phyloP scores from a whole-genome alignment of 2,797 vertebrate genomes.

The Gymnocypris eckloni region DNA sequence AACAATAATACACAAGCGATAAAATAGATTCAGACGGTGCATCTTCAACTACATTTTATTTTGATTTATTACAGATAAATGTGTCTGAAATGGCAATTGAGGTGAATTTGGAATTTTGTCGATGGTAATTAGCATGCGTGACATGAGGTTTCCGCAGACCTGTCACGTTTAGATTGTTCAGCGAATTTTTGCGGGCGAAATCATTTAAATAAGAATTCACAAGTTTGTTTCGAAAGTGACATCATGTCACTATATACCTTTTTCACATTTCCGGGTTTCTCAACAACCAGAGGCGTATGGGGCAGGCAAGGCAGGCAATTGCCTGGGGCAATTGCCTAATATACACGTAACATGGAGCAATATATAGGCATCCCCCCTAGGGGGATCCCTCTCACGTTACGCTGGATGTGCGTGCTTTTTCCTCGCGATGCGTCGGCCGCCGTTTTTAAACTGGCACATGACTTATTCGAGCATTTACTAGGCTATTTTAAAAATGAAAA shows the following conservation, averaged over 20 bases:
- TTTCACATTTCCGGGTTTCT: neutral
- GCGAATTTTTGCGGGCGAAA: neutral
- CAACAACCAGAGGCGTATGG: too few species aligned
- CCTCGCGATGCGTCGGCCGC: too few species aligned
- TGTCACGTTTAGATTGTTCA: neutral
- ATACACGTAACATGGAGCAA: too few species aligned
- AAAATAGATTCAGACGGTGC: neutral
- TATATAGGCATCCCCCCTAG: too few species aligned
- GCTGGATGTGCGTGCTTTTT: too few species aligned
- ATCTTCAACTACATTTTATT: neutral
- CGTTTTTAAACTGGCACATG: too few species aligned
- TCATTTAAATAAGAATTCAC: neutral
- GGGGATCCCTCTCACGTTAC: too few species aligned
- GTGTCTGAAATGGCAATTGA: neutral
- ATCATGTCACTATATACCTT: neutral
- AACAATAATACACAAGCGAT: constrained; percentile 12
- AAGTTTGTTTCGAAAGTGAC: neutral
- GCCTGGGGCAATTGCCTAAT: too few species aligned
- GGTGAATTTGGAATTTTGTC: constrained; percentile 1
- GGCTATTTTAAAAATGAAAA: too few species aligned
- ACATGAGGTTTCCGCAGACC: neutral
- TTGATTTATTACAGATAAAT: constrained; percentile 18
- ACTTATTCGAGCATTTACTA: too few species aligned
- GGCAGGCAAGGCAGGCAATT: too few species aligned
- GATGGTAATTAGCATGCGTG: neutral